phyloP scores from a whole-genome alignment of 2,113 vertebrate genomes.

The Lontra canadensis region DNA sequence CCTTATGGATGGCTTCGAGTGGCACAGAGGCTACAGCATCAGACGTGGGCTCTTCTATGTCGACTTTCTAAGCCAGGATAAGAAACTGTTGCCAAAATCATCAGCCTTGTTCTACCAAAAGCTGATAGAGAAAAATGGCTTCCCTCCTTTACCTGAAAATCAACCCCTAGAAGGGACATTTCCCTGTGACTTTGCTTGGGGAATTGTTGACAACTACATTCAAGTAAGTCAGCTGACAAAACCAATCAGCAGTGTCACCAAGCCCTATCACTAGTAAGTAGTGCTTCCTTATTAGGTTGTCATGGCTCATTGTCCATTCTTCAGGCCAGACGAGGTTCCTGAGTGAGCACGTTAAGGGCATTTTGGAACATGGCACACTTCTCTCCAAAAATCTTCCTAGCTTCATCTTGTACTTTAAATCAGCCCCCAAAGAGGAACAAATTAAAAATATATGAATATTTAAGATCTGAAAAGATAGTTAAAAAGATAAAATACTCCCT shows the following conservation, averaged over 20 bases:
- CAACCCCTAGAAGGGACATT: conserved; percentile 90
- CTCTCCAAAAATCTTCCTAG: neutral
- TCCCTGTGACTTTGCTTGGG: conserved; percentile 95
- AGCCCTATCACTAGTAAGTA: conserved; percentile 54
- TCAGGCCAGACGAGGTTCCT: neutral
- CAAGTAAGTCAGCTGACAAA: conserved; percentile 87
- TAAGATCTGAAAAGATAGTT: neutral
- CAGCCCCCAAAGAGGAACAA: neutral
- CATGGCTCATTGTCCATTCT: neutral
- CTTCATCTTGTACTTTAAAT: neutral
- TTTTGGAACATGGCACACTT: neutral
- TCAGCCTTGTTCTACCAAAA: conserved; percentile 96
- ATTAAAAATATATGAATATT: neutral
- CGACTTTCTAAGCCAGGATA: conserved; percentile 93
- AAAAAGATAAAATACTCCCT: neutral
- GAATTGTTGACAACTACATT: conserved; percentile 92
- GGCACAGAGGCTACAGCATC: conserved; percentile 94
- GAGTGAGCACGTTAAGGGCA: neutral
- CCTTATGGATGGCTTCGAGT: conserved; percentile 96
- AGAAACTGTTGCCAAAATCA: conserved; percentile 94
- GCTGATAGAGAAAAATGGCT: conserved; percentile 94
- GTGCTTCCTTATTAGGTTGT: conserved; percentile 44
- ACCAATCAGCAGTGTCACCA: neutral
- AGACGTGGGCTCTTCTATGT: conserved; percentile 95
- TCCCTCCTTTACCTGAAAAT: conserved; percentile 93